Percentiles rank a stretch among this genome's conserved stretches.
These are phyloP conservation scores for Pangasius sanitwongsei DNA, from an alignment of 2,797 vertebrate species.

Conservation along the genomic window DNA sequence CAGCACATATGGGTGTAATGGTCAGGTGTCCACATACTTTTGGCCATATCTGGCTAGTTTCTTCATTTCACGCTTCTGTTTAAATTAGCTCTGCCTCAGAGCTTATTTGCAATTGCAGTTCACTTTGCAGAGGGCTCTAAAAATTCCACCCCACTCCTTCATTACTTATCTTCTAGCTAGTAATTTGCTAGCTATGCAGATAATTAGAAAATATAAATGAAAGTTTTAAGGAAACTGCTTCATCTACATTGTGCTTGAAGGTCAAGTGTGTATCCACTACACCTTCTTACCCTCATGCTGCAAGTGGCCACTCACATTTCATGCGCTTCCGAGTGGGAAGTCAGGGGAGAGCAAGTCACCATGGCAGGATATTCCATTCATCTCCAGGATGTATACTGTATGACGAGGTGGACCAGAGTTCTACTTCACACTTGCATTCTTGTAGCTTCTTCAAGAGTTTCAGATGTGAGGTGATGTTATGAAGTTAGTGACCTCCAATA, in stretches of 20 bases:
- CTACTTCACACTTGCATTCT: background rate
- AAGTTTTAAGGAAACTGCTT: background rate
- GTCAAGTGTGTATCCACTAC: background rate
- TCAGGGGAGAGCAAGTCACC: background rate
- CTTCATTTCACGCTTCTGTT: background rate
- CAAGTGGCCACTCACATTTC: background rate
- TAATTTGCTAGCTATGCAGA: background rate
- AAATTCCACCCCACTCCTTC: background rate
- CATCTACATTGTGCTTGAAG: background rate
- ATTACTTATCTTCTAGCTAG: background rate
- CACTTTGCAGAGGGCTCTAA: background rate
- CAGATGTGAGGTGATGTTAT: background rate
- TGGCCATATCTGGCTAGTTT: background rate
- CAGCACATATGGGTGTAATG: background rate
- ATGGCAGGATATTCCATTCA: background rate
- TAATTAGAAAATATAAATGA: background rate
- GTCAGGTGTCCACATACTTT: background rate
- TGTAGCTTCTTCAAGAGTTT: background rate
- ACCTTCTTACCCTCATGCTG: background rate
- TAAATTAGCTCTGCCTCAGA: background rate
- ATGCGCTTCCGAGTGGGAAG: background rate
- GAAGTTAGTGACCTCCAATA: background rate
- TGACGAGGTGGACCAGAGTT: background rate
- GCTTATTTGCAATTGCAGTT: background rate
- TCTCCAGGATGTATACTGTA: background rate